Evolutionary conservation across 64 coral and sea anemone genomes (phyloP).

Genomic region (Montipora foliosa): DNA sequence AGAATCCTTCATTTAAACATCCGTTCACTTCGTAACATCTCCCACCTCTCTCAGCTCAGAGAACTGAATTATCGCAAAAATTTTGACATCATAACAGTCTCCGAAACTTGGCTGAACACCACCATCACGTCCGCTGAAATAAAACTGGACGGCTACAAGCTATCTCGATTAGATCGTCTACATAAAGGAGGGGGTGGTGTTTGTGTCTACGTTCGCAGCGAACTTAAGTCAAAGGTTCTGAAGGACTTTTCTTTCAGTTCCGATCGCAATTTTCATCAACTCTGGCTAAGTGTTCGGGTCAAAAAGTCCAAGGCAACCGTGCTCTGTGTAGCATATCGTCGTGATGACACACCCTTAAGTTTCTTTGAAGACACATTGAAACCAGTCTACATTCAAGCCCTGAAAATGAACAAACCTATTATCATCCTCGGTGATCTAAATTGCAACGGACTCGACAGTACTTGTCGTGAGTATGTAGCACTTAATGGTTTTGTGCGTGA

Average conservation of each 20-base stretch:
- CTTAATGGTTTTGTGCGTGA: too few relatives aligned
- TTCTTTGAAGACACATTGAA: too few relatives aligned
- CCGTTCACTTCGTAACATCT: constrained; percentile 33
- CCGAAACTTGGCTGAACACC: constrained; percentile 47
- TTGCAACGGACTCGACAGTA: too few relatives aligned
- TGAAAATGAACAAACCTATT: too few relatives aligned
- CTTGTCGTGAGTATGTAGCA: too few relatives aligned
- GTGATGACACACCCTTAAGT: too few relatives aligned
- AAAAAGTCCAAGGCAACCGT: constrained; percentile 48
- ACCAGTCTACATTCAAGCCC: too few relatives aligned
- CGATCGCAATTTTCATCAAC: constrained; percentile 61
- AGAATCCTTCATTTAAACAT: constrained; percentile 55
- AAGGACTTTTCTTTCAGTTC: constrained; percentile 32
- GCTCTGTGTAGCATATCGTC: neutral
- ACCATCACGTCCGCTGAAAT: constrained; percentile 4
- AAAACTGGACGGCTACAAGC: constrained; percentile 47
- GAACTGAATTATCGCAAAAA: neutral
- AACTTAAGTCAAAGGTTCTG: constrained; percentile 12
- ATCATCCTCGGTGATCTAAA: too few relatives aligned
- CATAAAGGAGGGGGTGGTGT: neutral
- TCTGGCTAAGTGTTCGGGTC: constrained; percentile 44
- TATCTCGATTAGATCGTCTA: constrained; percentile 8
- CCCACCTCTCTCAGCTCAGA: constrained; percentile 21
- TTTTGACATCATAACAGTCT: constrained; percentile 19
- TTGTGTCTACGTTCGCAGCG: neutral